Percentiles rank a stretch among this genome's conserved stretches.
These are phyloP conservation scores for Oplegnathus fasciatus DNA, from an alignment of 2,113 vertebrate genomes.

Conservation along the genomic window DNA sequence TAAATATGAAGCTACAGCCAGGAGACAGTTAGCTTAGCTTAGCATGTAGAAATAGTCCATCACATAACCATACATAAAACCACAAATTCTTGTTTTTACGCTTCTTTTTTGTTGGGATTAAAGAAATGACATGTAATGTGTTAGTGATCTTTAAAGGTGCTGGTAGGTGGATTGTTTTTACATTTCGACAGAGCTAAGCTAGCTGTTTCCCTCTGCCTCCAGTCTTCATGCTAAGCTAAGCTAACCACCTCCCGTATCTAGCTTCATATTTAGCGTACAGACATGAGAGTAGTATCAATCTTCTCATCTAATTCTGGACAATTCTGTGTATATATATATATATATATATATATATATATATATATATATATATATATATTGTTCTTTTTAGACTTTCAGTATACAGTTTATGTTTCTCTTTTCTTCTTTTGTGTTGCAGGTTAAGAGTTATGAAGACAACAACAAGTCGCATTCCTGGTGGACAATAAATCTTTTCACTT, in stretches of 20 bases:
- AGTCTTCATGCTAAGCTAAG: neutral
- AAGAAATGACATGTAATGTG: neutral
- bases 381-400: neutral
- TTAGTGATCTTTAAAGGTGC: neutral
- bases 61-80: neutral
- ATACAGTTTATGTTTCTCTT: neutral
- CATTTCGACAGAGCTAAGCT: neutral
- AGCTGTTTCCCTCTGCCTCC: neutral
- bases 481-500: conserved; percentile 33
- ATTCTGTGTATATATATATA: conserved; percentile 5
- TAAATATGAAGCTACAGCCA: neutral
- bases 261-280: neutral
- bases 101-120: neutral
- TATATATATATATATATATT: neutral
- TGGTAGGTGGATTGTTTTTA: neutral
- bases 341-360: neutral
- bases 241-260: neutral
- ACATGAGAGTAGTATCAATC: neutral
- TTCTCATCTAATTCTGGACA: neutral
- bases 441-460: conserved; percentile 15
- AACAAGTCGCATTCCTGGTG: neutral
- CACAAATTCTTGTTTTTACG: neutral
- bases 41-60: neutral
- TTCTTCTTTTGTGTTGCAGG: conserved; percentile 51
- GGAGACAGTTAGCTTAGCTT: neutral